Evolutionary conservation across 2,113 vertebrate genomes (phyloP), one percentile per base, ranked within the genome.

Genomic region (Laterallus jamaicensis): DNA sequence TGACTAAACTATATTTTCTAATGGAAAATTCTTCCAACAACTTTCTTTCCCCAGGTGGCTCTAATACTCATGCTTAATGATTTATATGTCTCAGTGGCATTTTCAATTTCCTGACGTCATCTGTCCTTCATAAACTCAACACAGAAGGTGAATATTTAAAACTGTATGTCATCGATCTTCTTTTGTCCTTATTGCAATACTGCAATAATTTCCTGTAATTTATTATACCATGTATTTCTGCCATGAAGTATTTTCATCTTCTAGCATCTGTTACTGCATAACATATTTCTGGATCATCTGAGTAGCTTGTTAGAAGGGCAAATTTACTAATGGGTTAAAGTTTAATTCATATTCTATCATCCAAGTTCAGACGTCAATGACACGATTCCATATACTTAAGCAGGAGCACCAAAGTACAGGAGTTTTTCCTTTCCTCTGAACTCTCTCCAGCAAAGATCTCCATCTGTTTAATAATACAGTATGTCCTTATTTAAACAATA

Each of bases 321-420:
- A 82, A 95, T 95, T 87, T 87, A 91, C 70, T 76, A 96, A 91
- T 71, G 67, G 66, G 54, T 95, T 84, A 79, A 91, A 82, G 44
- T 64, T 59, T 73, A 89, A 91, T 92, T 89, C 52, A 18, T 83
- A 87, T 75, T 2, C 1, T 81, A 82, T 68, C 54, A 89, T 50
- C 86, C 49, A 47, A 84, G 54, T 85, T 95, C 84, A 93, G 82
- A 73, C 2, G 7, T 87, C 75, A 90, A 58, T 42, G 49, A 76
- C 56, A 79, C 8, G 39, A 78, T 68, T 80, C 40, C 52, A 75
- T 39, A 24, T 82, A 82, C 79, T 93, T 90, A 58, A 92, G 67
- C 37, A 93, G 74, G 18, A 70, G 37, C 74, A 68, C 54, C 52
- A 70, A 93, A 91, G 78, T 85, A 70, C 35, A 86, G 79, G 85